Conservation (phyloP, 2,888 invertebrate species). For the Hirtodrosophila confusa region DNA sequence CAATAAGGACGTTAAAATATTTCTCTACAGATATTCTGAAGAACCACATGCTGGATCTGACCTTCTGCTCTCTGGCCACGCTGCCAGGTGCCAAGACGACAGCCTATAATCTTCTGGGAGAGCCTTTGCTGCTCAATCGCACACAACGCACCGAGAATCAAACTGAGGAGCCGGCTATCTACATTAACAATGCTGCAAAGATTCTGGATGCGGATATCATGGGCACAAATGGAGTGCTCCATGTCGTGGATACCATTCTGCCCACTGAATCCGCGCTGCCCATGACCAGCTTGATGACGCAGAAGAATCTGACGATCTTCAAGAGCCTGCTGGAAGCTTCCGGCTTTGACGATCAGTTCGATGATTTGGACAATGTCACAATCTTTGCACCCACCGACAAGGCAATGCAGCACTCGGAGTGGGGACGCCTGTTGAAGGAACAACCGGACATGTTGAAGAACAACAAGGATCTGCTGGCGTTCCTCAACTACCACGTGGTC, state of each 20-base stretch:
- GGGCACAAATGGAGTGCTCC: constrained; percentile 90
- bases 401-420: constrained; percentile 86
- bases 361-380: constrained; percentile 86
- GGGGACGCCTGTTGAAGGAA: constrained; percentile 80
- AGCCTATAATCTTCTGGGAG: constrained; percentile 83
- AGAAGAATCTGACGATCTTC: constrained; percentile 87
- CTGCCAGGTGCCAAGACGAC: constrained; percentile 84
- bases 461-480: constrained; percentile 85
- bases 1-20: too few species aligned
- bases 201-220: constrained; percentile 87
- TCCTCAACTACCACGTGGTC: constrained; percentile 87
- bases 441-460: constrained; percentile 81
- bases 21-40: constrained; percentile 86
- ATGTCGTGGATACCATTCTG: constrained; percentile 88
- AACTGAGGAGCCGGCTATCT: constrained; percentile 80
- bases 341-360: constrained; percentile 85
- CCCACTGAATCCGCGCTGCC: constrained; percentile 86
- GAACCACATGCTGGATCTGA: constrained; percentile 88
- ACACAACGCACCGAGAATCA: constrained; percentile 85
- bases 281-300: constrained; percentile 85
- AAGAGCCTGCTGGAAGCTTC: constrained; percentile 85
- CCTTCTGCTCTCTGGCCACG: constrained; percentile 88
- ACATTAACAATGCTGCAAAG: constrained; percentile 86
- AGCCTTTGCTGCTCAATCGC: constrained; percentile 82
- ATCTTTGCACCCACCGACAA: constrained; percentile 88